Base-by-base conservation (phyloP, 2,113 vertebrate genomes). In the Tauraco erythrolophus region DNA sequence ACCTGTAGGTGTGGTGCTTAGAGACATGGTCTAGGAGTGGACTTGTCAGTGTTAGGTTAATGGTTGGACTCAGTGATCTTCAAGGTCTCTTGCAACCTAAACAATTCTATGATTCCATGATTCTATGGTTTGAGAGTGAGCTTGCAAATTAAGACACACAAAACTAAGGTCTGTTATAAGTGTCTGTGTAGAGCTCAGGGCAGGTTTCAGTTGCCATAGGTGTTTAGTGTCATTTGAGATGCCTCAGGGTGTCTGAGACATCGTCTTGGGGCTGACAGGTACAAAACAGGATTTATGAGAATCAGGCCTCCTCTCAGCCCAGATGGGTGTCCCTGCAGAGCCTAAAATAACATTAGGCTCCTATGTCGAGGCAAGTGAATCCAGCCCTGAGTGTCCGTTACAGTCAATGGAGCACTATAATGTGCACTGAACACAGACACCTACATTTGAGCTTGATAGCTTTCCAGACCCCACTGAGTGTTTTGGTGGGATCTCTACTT, bases 211-310 rank as follows among this genome's bases (percentile, higher is more conserved):
- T 74, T 58, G 33, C 28, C 10, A 2, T 57, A 72, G 28, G 37
- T 41, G 53, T 72, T 78, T 45, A 68, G 54, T 28, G 66, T 79
- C 41, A 77, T 76, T 51, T 81, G 88, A 91, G 87, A 56, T 61
- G 27, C 18, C 25, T 16, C 5, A 6, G 37, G 41, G 37, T 77
- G 53, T 72, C 69, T 27, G 53, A 76, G 79, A 61, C 13, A 45
- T 57, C 74, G 46, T 84, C 35, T 61, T 65, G 28, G 28, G 39
- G 31, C 61, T 93, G 74, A 88, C 91, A 70, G 79, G 88, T 84
- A 81, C 69, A 76, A 70, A 84, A 5, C 24, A 76, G 74, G 88
- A 93, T 91, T 91, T 93, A 91, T 84, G 74, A 66, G 74, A 71
- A 61, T 80, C 62, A 76, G 68, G 30, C 33, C n/a, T 46, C 19